Conservation (phyloP, 2,888 invertebrate genomes). For the Eledona agricola region DNA sequence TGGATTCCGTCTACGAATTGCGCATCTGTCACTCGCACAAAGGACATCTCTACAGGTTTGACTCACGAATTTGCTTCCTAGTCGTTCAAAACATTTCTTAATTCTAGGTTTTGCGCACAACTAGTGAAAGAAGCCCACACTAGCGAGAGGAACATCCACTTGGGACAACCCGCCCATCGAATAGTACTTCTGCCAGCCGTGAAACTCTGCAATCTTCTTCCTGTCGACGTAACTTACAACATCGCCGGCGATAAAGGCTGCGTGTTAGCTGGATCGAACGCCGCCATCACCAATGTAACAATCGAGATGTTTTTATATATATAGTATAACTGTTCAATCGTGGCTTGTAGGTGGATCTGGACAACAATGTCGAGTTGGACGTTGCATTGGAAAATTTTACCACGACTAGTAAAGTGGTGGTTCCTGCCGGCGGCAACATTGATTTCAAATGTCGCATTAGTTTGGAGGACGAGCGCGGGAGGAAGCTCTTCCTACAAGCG, state of each 20-base stretch:
- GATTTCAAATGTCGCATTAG: constrained; percentile 65
- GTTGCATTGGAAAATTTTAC: constrained; percentile 86
- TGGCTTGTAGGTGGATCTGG: constrained; percentile 72
- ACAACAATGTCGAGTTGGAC: constrained; percentile 75
- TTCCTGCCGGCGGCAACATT: constrained; percentile 51
- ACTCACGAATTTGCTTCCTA: constrained; percentile 3
- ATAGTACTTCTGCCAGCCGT: constrained; percentile 87
- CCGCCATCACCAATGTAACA: constrained; percentile 53
- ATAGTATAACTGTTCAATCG: constrained; percentile 19
- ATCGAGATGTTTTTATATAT: constrained; percentile 10
- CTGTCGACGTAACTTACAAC: constrained; percentile 78
- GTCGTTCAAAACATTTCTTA: constrained; percentile 19
- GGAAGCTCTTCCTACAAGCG: constrained; percentile 80
- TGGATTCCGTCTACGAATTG: constrained; percentile 60
- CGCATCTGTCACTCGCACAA: constrained; percentile 62
- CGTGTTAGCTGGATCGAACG: constrained; percentile 55
- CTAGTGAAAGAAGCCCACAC: constrained; percentile 80
- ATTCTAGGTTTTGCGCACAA: constrained; percentile 76
- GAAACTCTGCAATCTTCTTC: constrained; percentile 86
- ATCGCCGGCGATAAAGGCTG: constrained; percentile 59
- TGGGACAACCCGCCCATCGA: constrained; percentile 82
- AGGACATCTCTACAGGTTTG: constrained; percentile 62
- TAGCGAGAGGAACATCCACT: constrained; percentile 50
- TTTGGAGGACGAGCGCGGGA: constrained; percentile 75
- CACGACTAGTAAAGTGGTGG: constrained; percentile 50